Percentiles rank a stretch among this genome's conserved stretches.
Evolutionary conservation across 2,888 invertebrate genomes (phyloP).

Genomic region (Drosophila merina): DNA sequence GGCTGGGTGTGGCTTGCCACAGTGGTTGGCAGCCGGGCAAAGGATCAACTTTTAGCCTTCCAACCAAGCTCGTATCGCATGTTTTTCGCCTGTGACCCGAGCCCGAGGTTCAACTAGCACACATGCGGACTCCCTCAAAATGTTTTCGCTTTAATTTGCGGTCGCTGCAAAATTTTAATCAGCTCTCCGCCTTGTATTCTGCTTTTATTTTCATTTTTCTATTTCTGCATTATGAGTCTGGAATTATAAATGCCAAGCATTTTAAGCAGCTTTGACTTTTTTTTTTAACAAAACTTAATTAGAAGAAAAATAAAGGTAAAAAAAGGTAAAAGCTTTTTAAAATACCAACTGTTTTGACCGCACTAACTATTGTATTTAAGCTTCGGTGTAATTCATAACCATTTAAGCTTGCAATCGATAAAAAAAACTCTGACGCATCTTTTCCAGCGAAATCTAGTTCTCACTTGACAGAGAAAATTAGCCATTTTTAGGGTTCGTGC

Average conservation of each 20-base stretch:
- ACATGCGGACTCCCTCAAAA: conserved; percentile 55
- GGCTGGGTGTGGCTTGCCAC: conserved; percentile 13
- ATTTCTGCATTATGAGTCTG: conserved; percentile 37
- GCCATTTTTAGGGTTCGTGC: background rate
- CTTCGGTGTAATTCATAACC: too few relatives aligned
- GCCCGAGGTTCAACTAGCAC: background rate
- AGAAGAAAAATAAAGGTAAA: background rate
- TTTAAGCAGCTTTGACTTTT: conserved; percentile 26
- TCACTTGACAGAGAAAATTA: background rate
- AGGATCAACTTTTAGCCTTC: conserved; percentile 65
- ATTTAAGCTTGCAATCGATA: too few relatives aligned
- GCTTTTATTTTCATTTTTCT: conserved; percentile 1
- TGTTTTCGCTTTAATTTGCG: conserved; percentile 77
- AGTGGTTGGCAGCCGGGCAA: conserved; percentile 10
- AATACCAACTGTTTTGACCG: background rate
- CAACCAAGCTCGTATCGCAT: conserved; percentile 51
- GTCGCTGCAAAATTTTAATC: conserved; percentile 73
- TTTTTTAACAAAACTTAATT: conserved; percentile 11
- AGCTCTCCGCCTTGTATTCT: conserved; percentile 38
- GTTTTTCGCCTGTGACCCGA: conserved; percentile 20
- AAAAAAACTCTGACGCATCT: background rate
- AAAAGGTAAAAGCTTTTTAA: background rate
- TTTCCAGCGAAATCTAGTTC: background rate
- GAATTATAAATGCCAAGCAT: conserved; percentile 26
- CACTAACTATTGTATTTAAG: background rate